Percentiles rank a stretch among this genome's conserved stretches.
phyloP scores from a whole-genome alignment of 1,140 invertebrate genomes.

The Riptortus pedestris region DNA sequence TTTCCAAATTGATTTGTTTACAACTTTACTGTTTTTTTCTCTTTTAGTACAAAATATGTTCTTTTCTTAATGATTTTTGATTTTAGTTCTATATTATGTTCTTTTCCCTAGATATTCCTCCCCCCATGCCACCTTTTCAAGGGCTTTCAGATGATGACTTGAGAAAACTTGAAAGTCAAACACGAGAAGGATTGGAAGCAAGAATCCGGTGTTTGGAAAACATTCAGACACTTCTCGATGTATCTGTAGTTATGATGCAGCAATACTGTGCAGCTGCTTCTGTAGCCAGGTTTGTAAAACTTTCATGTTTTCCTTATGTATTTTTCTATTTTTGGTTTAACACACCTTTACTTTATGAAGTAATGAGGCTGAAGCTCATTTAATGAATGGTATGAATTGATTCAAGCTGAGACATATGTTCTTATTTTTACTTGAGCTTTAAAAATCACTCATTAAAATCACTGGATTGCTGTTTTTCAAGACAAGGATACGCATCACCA shows the following conservation, averaged over 20 bases:
- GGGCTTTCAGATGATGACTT: slow-evolving; percentile 74
- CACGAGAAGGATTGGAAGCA: slow-evolving; percentile 78
- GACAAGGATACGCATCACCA: no score
- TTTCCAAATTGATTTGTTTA: background rate
- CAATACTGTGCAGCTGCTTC: slow-evolving; percentile 64
- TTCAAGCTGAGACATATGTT: background rate
- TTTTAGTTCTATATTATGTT: background rate
- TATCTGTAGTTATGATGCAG: slow-evolving; percentile 76
- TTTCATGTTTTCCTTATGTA: background rate
- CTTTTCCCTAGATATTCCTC: slow-evolving; percentile 40
- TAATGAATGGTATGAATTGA: background rate
- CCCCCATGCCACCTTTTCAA: slow-evolving; percentile 56
- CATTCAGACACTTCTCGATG: slow-evolving; percentile 78
- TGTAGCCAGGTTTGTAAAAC: slow-evolving; percentile 24
- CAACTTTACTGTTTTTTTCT: background rate
- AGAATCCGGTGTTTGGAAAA: slow-evolving; percentile 74
- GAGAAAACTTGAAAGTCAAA: slow-evolving; percentile 72
- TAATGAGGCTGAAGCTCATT: background rate
- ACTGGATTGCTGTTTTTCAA: no score
- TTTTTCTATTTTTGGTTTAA: background rate
- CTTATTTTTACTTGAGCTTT: background rate
- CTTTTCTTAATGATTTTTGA: background rate
- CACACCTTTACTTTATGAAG: background rate
- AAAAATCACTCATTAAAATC: background rate
- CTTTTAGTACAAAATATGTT: background rate